Base-by-base conservation (phyloP, 2,113 vertebrate genomes). In the Ciconia maguari region DNA sequence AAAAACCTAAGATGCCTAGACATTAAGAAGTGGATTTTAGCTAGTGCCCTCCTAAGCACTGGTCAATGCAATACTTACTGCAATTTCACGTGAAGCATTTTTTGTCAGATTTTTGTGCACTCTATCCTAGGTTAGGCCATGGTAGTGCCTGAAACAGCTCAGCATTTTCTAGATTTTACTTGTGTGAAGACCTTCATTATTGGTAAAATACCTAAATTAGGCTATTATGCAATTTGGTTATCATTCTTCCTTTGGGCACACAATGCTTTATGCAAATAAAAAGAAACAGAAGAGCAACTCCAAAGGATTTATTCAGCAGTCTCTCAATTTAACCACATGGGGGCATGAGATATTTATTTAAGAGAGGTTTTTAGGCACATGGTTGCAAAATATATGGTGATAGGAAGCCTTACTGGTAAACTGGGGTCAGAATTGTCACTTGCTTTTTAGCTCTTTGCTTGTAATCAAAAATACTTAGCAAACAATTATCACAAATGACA, bases 281-380 rank as follows among this genome's bases (percentile, higher is more conserved):
- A 42, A 57, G 13, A 48, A 61, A 30, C n/a, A 32, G 24, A 69
- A 83, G 86, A 74, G 13, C 36, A 76, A 15, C 2, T 19, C 34
- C 9, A 3, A 62, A 64, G 58, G 26, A 57, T 84, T 68, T 96
- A 44, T 89, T 68, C 75, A 27, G 91, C 91, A 96, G 16, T 46
- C 5, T 70, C 94, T 97, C 71, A 29, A 19, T 91, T 87, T 78
- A 46, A 90, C 98, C 98, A 98, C 98, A 71, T 1, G 98, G 70
- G 95, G 98, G 98, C 98, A 96, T 90, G 60, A 97, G 96, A 97
- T 97, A 82, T 94, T 94, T 97, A 90, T 96, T 86, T 94, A 96
- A 93, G 83, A 87, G 61, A 96, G 93, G 27, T 48, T 61, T 79
- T 70, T 29, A 42, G 42, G 27, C 22, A 4, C 14, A 9, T 6